Evolutionary conservation across 92 coral and sea anemone genomes (phyloP), one percentile per base, ranked within the genome.

Genomic region (Parazoanthus swiftii): DNA sequence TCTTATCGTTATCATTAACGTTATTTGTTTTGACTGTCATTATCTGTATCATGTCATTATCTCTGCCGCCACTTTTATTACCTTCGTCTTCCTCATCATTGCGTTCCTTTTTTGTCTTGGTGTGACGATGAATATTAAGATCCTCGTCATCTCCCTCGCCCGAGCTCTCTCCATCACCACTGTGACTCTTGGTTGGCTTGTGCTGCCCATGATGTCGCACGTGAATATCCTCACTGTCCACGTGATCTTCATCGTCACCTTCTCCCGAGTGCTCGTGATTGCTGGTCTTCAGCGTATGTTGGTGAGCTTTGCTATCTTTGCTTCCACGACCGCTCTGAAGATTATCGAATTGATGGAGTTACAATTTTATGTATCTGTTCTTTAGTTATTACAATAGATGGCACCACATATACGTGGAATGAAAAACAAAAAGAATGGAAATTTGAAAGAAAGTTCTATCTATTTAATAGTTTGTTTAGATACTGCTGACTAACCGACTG

Each of bases 191-290:
- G 38, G 67, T 77, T 4, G 6, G 66, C 35, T 2, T 26, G n/a
- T 38, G 56, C 11, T 46, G 59, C 67, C 20, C 77, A 20, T 70
- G 87, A 48, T 43, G 87, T 11, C 20, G 87, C 79, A 71, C 79
- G 68, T 84, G 67, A 26, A 71, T 71, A 51, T 84, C 87, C 33
- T 84, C 68, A 25, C 0, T 70, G 66, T 71, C 78, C 78, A 84
- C 87, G 66, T 84, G 79, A 71, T 82, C 86, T 67, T 51, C 44
- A 26, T 84, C 77, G 46, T 84, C 78, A 70, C 58, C 66, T 50
- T 84, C 87, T 14, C 87, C 79, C 59, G 87, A 84, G 33, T 70
- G 79, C 42, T 84, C 78, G 68, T 84, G 79, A 71, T 71, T 84
- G 79, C 16, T 43, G 37, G 67, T 70, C 54, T 82, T 25, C n/a